Evolutionary conservation across 1,140 invertebrate genomes (phyloP).

Genomic region (Palaemon carinicauda): DNA sequence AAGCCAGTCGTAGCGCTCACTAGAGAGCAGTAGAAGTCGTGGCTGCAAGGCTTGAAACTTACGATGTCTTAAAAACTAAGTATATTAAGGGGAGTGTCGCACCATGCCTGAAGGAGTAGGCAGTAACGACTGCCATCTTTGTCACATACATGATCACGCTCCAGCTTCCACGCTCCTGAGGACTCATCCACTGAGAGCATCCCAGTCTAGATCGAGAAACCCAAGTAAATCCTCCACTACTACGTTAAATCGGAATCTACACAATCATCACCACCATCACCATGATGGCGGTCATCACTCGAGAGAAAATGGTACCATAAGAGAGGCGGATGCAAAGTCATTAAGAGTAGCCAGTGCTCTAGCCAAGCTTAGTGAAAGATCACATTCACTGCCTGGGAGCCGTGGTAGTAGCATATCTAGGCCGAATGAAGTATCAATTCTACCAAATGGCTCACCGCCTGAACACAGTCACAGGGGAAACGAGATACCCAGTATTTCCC

Average conservation of each 20-base stretch:
- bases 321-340: neutral
- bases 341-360: slow-evolving; percentile 5
- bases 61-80: neutral
- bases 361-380: slow-evolving; percentile 12
- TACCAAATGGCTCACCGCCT: neutral
- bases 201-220: neutral
- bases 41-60: neutral
- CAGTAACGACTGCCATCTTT: slow-evolving; percentile 16
- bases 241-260: neutral
- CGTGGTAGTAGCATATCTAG: slow-evolving; percentile 9
- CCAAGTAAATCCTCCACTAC: neutral
- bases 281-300: neutral
- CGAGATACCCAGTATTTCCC: neutral
- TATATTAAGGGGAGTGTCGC: neutral
- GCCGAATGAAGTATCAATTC: neutral
- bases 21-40: neutral
- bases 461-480: neutral
- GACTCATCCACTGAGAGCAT: neutral
- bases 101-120: slow-evolving; percentile 27
- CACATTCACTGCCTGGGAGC: slow-evolving; percentile 22
- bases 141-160: slow-evolving; percentile 33
- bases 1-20: neutral
- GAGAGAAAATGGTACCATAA: neutral
- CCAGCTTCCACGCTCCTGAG: neutral
- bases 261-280: neutral